phyloP scores from a whole-genome alignment of 2,888 invertebrate genomes.

The Eurytoma californica region DNA sequence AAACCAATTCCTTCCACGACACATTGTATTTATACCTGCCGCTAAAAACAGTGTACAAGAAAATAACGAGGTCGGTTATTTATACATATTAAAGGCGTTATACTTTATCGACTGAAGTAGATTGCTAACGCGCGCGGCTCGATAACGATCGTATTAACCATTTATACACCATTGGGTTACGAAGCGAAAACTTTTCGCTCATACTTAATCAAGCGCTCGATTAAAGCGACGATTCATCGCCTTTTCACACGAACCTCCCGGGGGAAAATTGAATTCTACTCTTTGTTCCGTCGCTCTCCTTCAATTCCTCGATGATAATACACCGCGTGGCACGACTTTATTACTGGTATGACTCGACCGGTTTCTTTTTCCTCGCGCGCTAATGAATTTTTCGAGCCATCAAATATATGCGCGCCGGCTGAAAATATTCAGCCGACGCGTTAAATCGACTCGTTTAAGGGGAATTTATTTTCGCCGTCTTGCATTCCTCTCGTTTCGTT shows the following conservation, averaged over 20 bases:
- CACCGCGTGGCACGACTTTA: slow-evolving; percentile 44
- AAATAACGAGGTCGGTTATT: slow-evolving; percentile 15
- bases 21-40: background rate
- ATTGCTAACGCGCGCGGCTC: background rate
- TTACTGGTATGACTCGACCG: slow-evolving; percentile 40
- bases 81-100: background rate
- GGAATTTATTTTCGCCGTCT: slow-evolving; percentile 3
- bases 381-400: slow-evolving; percentile 33
- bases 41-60: background rate
- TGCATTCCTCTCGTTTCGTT: too few species aligned
- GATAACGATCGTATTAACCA: slow-evolving; percentile 18
- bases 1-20: too few species aligned
- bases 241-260: slow-evolving; percentile 15
- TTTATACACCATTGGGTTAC: slow-evolving; percentile 14
- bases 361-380: slow-evolving; percentile 14
- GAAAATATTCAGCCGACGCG: slow-evolving; percentile 21
- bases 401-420: slow-evolving; percentile 18
- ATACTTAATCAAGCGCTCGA: slow-evolving; percentile 26
- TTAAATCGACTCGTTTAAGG: slow-evolving; percentile 6
- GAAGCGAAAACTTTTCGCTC: slow-evolving; percentile 27
- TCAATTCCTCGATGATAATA: slow-evolving; percentile 15
- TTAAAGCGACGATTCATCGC: slow-evolving; percentile 22
- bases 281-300: slow-evolving; percentile 15
- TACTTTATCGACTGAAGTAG: too few species aligned
- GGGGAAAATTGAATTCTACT: slow-evolving; percentile 43